Evolutionary conservation across 1,140 invertebrate species (phyloP).

Genomic region (Drosophila albomicans): DNA sequence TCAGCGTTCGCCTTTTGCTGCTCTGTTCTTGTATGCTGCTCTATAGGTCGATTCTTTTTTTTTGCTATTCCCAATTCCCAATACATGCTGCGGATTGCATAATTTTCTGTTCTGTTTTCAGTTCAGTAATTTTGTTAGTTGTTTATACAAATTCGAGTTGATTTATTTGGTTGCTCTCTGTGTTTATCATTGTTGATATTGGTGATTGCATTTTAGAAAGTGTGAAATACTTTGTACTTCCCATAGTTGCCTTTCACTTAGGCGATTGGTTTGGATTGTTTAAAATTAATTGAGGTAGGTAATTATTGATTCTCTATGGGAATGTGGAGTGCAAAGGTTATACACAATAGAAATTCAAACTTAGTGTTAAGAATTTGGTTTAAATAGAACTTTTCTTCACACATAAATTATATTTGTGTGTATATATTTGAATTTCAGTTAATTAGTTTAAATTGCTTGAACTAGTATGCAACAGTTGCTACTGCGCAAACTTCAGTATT

Average conservation of each 20-base stretch:
- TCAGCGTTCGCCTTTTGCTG: conserved; percentile 59
- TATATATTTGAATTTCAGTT: no score
- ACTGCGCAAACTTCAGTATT: conserved; percentile 19
- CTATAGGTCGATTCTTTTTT: conserved; percentile 33
- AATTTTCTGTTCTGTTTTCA: conserved; percentile 62
- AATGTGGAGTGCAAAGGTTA: conserved; percentile 18
- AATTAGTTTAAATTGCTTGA: neutral
- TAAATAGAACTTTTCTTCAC: no score
- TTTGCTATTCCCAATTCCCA: conserved; percentile 24
- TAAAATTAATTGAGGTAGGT: conserved; percentile 65
- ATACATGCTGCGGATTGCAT: conserved; percentile 77
- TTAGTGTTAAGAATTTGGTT: no score
- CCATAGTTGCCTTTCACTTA: conserved; percentile 25
- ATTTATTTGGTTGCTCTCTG: conserved; percentile 58
- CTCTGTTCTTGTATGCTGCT: conserved; percentile 35
- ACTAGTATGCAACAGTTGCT: neutral
- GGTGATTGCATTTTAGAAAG: conserved; percentile 77
- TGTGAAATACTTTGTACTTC: conserved; percentile 62
- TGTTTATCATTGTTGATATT: conserved; percentile 48
- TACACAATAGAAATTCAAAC: no score
- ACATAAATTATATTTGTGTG: no score
- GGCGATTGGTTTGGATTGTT: conserved; percentile 22
- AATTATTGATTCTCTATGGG: conserved; percentile 65
- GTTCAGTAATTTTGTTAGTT: conserved; percentile 45
- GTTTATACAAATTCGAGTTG: conserved; percentile 73